phyloP scores from a whole-genome alignment of 2,888 invertebrate genomes.

The Timema podura region DNA sequence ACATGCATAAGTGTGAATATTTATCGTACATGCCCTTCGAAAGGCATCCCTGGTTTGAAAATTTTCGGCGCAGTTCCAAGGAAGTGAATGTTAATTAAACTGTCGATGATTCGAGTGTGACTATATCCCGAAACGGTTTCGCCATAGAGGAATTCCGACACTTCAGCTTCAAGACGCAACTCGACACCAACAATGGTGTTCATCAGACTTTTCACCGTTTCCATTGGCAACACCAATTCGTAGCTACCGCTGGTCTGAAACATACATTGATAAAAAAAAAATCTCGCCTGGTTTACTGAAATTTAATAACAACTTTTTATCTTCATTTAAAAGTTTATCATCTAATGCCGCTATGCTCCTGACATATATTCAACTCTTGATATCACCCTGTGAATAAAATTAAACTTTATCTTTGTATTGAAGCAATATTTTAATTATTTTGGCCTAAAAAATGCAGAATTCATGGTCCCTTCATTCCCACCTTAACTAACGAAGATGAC shows the following conservation, averaged over 20 bases:
- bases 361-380: too few species aligned
- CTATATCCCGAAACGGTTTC: conserved; percentile 45
- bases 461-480: too few species aligned
- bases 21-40: conserved; percentile 47
- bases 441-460: too few species aligned
- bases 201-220: conserved; percentile 23
- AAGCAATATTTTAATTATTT: too few species aligned
- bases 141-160: conserved; percentile 43
- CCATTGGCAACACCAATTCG: conserved; percentile 30
- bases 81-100: conserved; percentile 46
- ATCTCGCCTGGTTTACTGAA: too few species aligned
- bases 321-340: too few species aligned
- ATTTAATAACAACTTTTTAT: too few species aligned
- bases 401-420: too few species aligned
- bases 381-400: too few species aligned
- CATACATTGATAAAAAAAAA: not conserved
- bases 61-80: conserved; percentile 48
- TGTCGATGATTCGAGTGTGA: conserved; percentile 47
- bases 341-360: too few species aligned
- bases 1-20: too few species aligned
- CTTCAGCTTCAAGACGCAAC: conserved; percentile 41
- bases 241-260: conserved; percentile 32
- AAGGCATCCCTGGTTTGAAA: conserved; percentile 52
- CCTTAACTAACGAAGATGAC: not conserved
- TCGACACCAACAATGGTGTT: conserved; percentile 36